Evolutionary conservation across 2,797 vertebrate genomes (phyloP).

Genomic region (Pagetopsis macropterus): DNA sequence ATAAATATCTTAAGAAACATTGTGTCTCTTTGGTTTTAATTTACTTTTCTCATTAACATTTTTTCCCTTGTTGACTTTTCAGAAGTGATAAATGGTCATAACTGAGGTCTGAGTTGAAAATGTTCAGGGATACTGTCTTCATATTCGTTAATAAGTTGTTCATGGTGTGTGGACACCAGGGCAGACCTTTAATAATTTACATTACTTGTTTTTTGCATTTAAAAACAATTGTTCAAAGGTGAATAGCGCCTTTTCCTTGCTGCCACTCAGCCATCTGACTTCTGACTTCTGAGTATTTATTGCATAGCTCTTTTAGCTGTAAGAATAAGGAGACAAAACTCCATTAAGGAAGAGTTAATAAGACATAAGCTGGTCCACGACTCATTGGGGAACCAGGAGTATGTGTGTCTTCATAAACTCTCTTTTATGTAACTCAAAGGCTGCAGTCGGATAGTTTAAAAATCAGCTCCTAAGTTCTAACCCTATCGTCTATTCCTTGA

Average conservation of each 20-base stretch:
- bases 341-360: neutral
- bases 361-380: neutral
- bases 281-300: neutral
- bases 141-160: too few species aligned
- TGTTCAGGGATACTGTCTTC: too few species aligned
- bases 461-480: too few species aligned
- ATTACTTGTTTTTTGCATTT: neutral
- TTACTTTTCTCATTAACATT: neutral
- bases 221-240: neutral
- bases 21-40: constrained; percentile 27
- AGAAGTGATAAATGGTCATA: neutral
- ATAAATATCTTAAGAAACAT: constrained; percentile 71
- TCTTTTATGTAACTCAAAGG: constrained; percentile 36
- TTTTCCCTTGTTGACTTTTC: neutral
- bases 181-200: neutral
- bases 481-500: too few species aligned
- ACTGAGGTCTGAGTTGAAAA: neutral
- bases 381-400: neutral
- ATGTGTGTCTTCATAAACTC: constrained; percentile 5
- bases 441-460: too few species aligned
- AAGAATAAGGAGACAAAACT: neutral
- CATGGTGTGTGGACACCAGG: too few species aligned
- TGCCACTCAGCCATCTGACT: too few species aligned
- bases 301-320: neutral
- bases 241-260: too few species aligned